Base-by-base conservation (phyloP, 1,140 invertebrate genomes). In the Pectinophora gossypiella region DNA sequence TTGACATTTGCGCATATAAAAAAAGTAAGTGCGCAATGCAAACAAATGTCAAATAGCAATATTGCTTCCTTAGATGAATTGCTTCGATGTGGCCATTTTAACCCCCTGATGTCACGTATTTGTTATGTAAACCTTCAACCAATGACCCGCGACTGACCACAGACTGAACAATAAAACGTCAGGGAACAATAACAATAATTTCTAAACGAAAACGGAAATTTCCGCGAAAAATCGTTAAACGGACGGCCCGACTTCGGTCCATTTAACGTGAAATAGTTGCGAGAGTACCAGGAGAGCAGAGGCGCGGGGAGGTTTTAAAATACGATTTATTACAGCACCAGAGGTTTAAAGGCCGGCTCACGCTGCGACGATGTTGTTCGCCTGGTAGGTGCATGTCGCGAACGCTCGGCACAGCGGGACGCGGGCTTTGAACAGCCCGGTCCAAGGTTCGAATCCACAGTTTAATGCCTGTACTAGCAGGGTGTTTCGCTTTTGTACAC, bases 241-340 rank as follows among this genome's bases (percentile, higher is more conserved):
- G 27, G 27, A 9, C 27, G 27, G 27, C 27, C 27, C 9, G 9
- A 9, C 9, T n/a, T 2, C 27, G 27, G 2, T 9, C 27, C 27
- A 32, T 32, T 32, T 32, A 32, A 32, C 27, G 27, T 32, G 27
- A 32, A 32, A 32, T 32, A 32, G 27, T 32, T 32, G 27, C 27
- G 68, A 60, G 61, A 64, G 69, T 74, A 76, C 74, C 66, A 74
- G 62, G 67, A 58, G 54, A 52, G 52, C 68, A 70, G 61, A 48
- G 48, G 42, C 32, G 21, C 64, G 72, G 27, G 27, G 27, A 32
- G 27, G 27, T 32, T 32, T 32, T 32, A 32, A 32, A 32, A 32
- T n/a, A 32, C 27, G 27, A 32, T 32, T 32, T 32, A 32, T 32
- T 12, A n/a, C 27, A n/a, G 27, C 27, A 32, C n/a, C 27, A 32